Evolutionary conservation across 2,113 vertebrate species (phyloP).

Genomic region (Menura novaehollandiae): DNA sequence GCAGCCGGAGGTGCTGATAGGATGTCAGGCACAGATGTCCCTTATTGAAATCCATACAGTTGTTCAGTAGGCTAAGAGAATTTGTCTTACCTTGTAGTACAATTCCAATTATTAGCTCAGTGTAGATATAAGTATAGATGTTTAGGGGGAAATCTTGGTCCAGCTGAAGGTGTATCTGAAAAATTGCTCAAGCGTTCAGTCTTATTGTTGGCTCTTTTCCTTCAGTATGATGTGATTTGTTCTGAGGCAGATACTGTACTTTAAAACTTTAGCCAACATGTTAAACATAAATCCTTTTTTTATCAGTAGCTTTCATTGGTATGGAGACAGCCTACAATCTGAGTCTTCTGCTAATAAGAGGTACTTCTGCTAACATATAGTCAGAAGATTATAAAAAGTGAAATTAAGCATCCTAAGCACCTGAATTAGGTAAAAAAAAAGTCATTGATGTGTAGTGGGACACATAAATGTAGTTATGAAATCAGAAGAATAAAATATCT

Average conservation of each 20-base stretch:
- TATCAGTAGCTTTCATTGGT: not conserved
- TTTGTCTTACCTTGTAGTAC: not conserved
- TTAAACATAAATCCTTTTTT: not conserved
- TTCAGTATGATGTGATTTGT: not conserved
- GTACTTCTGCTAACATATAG: not conserved
- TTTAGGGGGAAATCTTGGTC: not conserved
- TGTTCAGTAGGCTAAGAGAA: not conserved
- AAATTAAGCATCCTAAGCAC: not conserved
- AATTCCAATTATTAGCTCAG: not conserved
- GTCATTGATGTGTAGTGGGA: not conserved
- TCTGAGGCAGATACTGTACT: not conserved
- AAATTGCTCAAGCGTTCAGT: not conserved
- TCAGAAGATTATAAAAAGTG: not conserved
- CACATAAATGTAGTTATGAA: not conserved
- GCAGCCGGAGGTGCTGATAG: not conserved
- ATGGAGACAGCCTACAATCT: not conserved
- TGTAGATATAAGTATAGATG: not conserved
- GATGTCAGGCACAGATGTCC: too few species aligned
- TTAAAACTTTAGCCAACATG: not conserved
- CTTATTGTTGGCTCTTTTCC: not conserved
- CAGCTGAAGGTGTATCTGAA: not conserved
- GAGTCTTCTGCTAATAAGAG: not conserved
- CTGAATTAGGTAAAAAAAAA: not conserved
- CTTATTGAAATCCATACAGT: not conserved
- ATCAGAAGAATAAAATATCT: not conserved